These are phyloP conservation scores for Oligia strigilis DNA, from an alignment of 2,888 invertebrate species.

Conservation along the genomic window DNA sequence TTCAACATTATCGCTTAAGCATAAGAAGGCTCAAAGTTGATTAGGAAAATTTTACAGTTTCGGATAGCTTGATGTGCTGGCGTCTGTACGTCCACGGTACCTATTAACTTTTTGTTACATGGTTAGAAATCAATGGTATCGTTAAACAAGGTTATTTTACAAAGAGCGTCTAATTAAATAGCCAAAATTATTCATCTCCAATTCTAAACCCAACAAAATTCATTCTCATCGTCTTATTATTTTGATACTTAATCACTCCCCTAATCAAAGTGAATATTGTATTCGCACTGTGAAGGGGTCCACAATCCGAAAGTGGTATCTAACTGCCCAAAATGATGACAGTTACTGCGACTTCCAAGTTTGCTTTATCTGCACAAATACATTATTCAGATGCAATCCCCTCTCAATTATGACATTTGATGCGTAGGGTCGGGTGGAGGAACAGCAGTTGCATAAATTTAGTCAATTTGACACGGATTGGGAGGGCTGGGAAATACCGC, in stretches of 20 bases:
- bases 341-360: conserved; percentile 66
- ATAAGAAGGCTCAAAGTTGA: too few relatives aligned
- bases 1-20: too few relatives aligned
- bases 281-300: conserved; percentile 46
- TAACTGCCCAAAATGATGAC: conserved; percentile 62
- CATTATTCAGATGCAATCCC: conserved; percentile 81
- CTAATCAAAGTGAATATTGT: conserved; percentile 63
- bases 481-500: conserved; percentile 48
- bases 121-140: neutral
- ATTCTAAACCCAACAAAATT: conserved; percentile 9
- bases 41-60: too few relatives aligned
- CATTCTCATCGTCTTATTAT: conserved; percentile 32
- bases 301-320: conserved; percentile 39
- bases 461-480: conserved; percentile 86
- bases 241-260: conserved; percentile 38
- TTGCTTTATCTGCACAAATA: conserved; percentile 74
- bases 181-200: conserved; percentile 12
- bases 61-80: too few relatives aligned
- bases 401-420: conserved; percentile 86
- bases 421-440: conserved; percentile 75
- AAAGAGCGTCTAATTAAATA: neutral
- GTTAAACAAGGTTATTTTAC: neutral
- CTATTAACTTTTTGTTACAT: neutral
- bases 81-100: neutral
- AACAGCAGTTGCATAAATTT: conserved; percentile 88